A percentile compares a stretch with the other conserved stretches of the same genome.
Conservation (phyloP, 2,113 vertebrate species). For the Sebastes schlegelii region DNA sequence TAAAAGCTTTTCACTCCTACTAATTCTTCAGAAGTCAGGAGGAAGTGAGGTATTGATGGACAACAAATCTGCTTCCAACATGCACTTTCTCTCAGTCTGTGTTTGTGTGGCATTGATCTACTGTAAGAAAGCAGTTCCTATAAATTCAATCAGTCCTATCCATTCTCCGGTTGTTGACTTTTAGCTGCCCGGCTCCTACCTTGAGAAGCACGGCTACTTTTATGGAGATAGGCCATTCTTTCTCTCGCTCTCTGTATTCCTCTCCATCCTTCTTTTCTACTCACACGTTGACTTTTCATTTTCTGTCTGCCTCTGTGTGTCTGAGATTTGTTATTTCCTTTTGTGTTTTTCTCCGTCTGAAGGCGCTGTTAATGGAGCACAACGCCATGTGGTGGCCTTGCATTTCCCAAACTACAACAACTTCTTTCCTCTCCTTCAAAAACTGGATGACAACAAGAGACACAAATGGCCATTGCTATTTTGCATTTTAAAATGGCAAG, state of each 20-base stretch:
- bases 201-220: conserved; percentile 64
- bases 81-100: conserved; percentile 27
- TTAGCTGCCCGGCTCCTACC: conserved; percentile 66
- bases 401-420: conserved; percentile 1
- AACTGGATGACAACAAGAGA: neutral
- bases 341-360: conserved; percentile 25
- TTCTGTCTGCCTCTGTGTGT: conserved; percentile 44
- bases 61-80: conserved; percentile 53
- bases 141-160: conserved; percentile 74
- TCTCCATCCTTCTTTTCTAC: conserved; percentile 21
- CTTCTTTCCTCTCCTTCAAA: neutral
- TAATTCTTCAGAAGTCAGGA: conserved; percentile 51
- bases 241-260: conserved; percentile 35
- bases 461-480: neutral
- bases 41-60: conserved; percentile 55
- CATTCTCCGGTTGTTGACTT: conserved; percentile 71
- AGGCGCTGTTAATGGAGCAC: conserved; percentile 9
- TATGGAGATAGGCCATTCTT: conserved; percentile 67
- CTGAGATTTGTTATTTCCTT: conserved; percentile 56
- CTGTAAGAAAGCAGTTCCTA: conserved; percentile 51
- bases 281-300: conserved; percentile 61
- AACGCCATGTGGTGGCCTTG: neutral
- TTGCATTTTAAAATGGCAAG: neutral
- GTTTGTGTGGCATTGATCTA: conserved; percentile 57
- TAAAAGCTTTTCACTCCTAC: conserved; percentile 39